Evolutionary conservation across 1,140 invertebrate species (phyloP), one percentile per base, ranked within the genome.

Genomic region (Leptinotarsa texana): DNA sequence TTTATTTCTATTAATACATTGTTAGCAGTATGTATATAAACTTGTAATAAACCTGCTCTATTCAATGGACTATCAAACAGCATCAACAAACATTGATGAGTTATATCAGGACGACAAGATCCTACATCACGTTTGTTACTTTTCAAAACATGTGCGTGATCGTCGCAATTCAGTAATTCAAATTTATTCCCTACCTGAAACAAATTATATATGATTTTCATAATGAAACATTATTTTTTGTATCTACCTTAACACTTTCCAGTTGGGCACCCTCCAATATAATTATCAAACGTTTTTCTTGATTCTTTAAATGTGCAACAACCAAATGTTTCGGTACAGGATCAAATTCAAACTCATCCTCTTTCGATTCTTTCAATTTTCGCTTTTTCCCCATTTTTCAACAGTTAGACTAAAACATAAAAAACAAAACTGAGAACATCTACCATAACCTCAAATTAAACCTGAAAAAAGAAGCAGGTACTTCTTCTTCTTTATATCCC

Each of bases 1-100:
- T 98, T 97, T 24, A 99, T 92, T 92, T 99, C 97, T 82, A 99
- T 99, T 0, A 99, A 87, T 63, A 99, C 96, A 91, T 99, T 99
- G 83, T 96, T 85, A 81, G 93, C 94, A 57, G 98, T 99, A 79
- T 96, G 95, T 75, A 99, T 90, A 84, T 98, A 99, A 1, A 99
- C 96, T 89, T 95, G 94, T 17, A 96, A 84, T 13, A 96, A 85
- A 17, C 95, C 96, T 73, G 96, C 95, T 80, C 96, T 87, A 82
- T 99, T 99, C 17, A 99, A 86, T 0, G 98, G 97, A 81, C 95
- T 98, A 83, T 99, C 97, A 87, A 99, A 92, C 51, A 99, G 87
- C 97, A 98, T 99, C 0, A 99, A 85, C 8, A 99, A 86, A 84
- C 96, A 98, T 84, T 98, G 97, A 86, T 99, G 97, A 5, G 93